Base-by-base conservation (phyloP, 2,797 vertebrate genomes). In the Pseudomugil gertrudae region DNA sequence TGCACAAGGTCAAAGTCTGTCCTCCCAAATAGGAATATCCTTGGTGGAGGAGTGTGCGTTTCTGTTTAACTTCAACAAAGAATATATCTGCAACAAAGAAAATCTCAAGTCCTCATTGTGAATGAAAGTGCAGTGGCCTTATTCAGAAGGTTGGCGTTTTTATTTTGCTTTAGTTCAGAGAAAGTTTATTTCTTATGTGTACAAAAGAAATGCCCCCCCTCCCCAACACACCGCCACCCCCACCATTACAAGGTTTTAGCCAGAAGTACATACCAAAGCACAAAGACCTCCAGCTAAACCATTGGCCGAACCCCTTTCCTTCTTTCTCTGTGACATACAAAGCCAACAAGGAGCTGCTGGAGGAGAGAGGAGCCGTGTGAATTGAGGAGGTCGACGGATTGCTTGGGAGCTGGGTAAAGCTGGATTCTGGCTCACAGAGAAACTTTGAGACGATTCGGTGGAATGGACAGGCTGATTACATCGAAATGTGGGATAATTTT, bases 211-310 rank as follows among this genome's bases (percentile, higher is more conserved):
- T 11, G 4, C 3, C 48, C 47, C 2, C 36, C 35, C 51, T 57
- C 29, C 23, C 35, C 27, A 27, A n/a, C n/a, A n/a, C n/a, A n/a
- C n/a, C n/a, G n/a, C n/a, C n/a, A n/a, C n/a, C n/a, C n/a, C n/a
- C n/a, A n/a, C n/a, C n/a, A n/a, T n/a, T n/a, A n/a, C n/a, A 19
- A 65, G 69, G 68, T 50, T 26, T 45, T 32, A 40, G 86, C 85
- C 87, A 90, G 72, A 33, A 50, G n/a, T 84, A 70, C 84, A 89
- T 88, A 87, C 80, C 77, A 24, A 23, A 61, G 59, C 74, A 90
- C 80, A 89, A 89, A 86, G 82, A 79, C 64, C 69, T 66, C 75
- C 67, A 19, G 63, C 63, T 19, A 66, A 73, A 62, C 77, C 76
- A 76, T 78, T 66, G 78, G 38, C 50, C 63, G 3, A 40, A 2